These are phyloP conservation scores for Brachionichthys hirsutus DNA, from an alignment of 2,113 vertebrate genomes.

Conservation along the genomic window DNA sequence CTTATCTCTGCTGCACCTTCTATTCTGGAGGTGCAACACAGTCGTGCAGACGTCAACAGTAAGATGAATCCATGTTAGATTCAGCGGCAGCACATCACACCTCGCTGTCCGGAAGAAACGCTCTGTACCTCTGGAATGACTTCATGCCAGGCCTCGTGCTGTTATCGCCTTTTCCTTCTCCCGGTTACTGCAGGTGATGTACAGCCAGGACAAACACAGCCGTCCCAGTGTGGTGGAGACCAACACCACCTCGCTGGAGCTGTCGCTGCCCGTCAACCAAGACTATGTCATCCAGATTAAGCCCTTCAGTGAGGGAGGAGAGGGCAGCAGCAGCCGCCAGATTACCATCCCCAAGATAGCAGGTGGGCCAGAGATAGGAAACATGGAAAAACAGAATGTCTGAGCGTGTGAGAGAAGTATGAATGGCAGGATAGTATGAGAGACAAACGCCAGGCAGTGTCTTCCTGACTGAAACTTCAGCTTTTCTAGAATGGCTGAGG, in stretches of 20 bases:
- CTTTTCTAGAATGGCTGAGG: no score
- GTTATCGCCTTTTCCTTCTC: slow-evolving; percentile 4
- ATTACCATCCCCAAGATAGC: slow-evolving; percentile 89
- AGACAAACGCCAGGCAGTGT: no score
- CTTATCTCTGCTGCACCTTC: slow-evolving; percentile 18
- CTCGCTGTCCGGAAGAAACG: slow-evolving; percentile 16
- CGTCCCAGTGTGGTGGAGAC: slow-evolving; percentile 89
- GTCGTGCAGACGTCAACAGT: slow-evolving; percentile 17
- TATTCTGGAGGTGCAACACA: slow-evolving; percentile 15
- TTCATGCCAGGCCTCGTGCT: neutral
- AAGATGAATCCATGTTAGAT: slow-evolving; percentile 24
- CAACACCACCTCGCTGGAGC: slow-evolving; percentile 91
- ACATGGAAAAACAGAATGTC: neutral
- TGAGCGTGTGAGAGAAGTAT: no score
- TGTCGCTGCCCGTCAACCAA: slow-evolving; percentile 88
- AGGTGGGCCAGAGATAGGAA: slow-evolving; percentile 56
- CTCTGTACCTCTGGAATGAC: neutral
- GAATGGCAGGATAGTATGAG: no score
- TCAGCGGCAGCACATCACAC: slow-evolving; percentile 15
- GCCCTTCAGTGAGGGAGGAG: slow-evolving; percentile 93
- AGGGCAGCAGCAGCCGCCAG: slow-evolving; percentile 90
- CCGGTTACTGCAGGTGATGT: slow-evolving; percentile 83
- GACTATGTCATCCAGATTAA: slow-evolving; percentile 94
- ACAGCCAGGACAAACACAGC: slow-evolving; percentile 89
- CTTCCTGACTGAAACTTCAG: no score